A percentile compares a stretch with the other conserved stretches of the same genome.
phyloP scores from a whole-genome alignment of 35 echinoderm and acorn worm species.

The Heliocidaris erythrogramma region DNA sequence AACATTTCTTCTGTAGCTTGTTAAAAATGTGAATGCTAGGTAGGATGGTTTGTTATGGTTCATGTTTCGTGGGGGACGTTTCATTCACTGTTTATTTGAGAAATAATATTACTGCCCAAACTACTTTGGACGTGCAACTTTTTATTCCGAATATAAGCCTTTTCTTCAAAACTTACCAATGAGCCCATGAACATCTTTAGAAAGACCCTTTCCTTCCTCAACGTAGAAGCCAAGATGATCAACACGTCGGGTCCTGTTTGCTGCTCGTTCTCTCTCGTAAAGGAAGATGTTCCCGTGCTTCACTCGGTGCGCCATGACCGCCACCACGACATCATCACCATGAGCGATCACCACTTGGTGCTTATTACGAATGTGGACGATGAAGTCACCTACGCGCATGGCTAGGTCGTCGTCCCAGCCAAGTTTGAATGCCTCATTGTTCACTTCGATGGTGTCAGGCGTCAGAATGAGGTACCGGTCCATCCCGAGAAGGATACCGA shows the following conservation, averaged over 20 bases:
- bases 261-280: neutral
- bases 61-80: too few species aligned
- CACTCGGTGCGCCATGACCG: slow-evolving; percentile 48
- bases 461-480: slow-evolving; percentile 35
- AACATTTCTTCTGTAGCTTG: too few species aligned
- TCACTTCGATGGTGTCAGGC: slow-evolving; percentile 6
- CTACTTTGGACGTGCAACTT: neutral
- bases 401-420: slow-evolving; percentile 34
- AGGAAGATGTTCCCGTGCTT: neutral
- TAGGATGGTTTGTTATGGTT: too few species aligned
- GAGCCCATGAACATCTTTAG: slow-evolving; percentile 57
- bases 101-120: neutral
- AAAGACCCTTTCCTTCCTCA: slow-evolving; percentile 47
- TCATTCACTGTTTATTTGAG: too few species aligned
- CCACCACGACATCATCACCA: slow-evolving; percentile 29
- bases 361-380: neutral
- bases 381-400: neutral
- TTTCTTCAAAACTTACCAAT: slow-evolving; percentile 51
- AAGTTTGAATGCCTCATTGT: slow-evolving; percentile 30
- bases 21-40: too few species aligned
- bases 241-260: neutral
- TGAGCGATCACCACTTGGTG: slow-evolving; percentile 22
- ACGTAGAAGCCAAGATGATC: slow-evolving; percentile 63
- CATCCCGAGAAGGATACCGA: neutral
- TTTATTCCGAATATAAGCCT: neutral